Percentiles rank a stretch among this genome's conserved stretches.
These are phyloP conservation scores for Apteryx owenii DNA, from an alignment of 2,113 vertebrate genomes.

Conservation along the genomic window DNA sequence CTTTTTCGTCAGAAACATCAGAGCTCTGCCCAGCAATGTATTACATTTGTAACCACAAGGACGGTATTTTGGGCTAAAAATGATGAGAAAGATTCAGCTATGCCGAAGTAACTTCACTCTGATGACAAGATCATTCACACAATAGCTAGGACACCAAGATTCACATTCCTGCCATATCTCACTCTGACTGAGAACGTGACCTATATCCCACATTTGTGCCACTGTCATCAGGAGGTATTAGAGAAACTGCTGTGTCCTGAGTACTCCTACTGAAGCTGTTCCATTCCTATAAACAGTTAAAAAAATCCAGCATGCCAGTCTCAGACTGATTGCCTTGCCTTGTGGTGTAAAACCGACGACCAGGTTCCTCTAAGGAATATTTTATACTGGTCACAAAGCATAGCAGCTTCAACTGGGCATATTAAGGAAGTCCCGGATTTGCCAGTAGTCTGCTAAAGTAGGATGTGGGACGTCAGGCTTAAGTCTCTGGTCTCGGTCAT, in stretches of 20 bases:
- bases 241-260: not conserved
- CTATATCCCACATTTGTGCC: not conserved
- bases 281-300: not conserved
- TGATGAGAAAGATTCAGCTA: not conserved
- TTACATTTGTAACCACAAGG: not conserved
- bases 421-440: not conserved
- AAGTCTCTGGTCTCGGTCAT: not conserved
- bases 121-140: not conserved
- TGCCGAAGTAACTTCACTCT: not conserved
- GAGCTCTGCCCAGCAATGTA: not conserved
- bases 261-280: not conserved
- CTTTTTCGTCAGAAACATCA: not conserved
- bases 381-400: not conserved
- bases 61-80: not conserved
- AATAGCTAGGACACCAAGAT: not conserved
- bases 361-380: not conserved
- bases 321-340: not conserved
- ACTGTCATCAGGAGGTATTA: not conserved
- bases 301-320: rapidly evolving
- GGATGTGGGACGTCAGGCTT: not conserved
- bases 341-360: not conserved
- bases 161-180: not conserved
- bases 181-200: not conserved
- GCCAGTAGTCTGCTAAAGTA: not conserved
- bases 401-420: not conserved